Conservation (phyloP, 1,140 invertebrate genomes). For the Drosophila truncata region DNA sequence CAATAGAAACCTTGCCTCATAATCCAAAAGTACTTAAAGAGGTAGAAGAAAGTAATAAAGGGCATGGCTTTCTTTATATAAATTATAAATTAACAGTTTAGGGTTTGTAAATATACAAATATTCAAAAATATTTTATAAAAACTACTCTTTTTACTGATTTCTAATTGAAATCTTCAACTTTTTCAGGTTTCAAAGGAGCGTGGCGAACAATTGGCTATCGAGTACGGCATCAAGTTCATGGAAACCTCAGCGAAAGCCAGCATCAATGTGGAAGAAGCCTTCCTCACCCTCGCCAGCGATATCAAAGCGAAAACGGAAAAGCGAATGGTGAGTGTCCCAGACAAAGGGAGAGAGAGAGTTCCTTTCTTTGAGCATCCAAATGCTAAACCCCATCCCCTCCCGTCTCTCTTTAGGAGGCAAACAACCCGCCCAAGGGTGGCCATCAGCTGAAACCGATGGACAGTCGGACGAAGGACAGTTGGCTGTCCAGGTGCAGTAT, state of each 20-base stretch:
- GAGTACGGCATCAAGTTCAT: conserved; percentile 98
- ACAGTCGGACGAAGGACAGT: conserved; percentile 90
- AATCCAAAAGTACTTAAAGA: background rate
- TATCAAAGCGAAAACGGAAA: conserved; percentile 98
- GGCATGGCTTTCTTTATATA: background rate
- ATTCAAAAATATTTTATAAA: background rate
- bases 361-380: background rate
- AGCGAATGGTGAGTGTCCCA: conserved; percentile 92
- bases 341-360: conserved; percentile 11
- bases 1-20: background rate
- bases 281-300: conserved; percentile 97
- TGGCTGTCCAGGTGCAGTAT: conserved; percentile 90
- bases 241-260: conserved; percentile 96
- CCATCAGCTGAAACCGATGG: conserved; percentile 89
- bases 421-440: conserved; percentile 92
- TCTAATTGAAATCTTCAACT: background rate
- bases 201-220: conserved; percentile 91
- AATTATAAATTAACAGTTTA: background rate
- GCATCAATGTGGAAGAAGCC: conserved; percentile 96
- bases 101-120: background rate
- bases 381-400: background rate
- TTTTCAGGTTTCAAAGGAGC: conserved; percentile 88
- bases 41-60: background rate
- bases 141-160: background rate
- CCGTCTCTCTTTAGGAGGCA: conserved; percentile 87